Evolutionary conservation across 2,888 invertebrate genomes (phyloP).

Genomic region (Noctua comes): DNA sequence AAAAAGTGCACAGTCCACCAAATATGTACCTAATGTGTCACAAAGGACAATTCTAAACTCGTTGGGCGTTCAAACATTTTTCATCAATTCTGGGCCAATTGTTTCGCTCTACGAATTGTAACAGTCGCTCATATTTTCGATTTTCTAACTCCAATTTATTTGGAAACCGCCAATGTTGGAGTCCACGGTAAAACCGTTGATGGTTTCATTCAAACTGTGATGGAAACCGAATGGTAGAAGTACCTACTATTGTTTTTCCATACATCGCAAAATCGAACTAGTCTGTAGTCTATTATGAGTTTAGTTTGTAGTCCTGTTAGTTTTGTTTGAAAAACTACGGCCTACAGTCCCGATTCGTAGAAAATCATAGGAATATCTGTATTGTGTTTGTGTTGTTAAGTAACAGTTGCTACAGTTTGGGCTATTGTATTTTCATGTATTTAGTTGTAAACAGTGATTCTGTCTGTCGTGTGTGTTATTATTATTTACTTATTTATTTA

Average conservation of each 20-base stretch:
- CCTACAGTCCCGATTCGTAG: neutral
- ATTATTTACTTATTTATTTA: too few species aligned
- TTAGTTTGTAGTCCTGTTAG: neutral
- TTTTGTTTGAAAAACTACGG: constrained; percentile 1
- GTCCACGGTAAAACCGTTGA: constrained; percentile 8
- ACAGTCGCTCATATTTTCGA: constrained; percentile 36
- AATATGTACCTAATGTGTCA: constrained; percentile 5
- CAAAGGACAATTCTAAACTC: constrained; percentile 29
- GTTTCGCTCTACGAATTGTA: constrained; percentile 25
- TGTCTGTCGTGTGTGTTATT: neutral
- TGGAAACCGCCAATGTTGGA: constrained; percentile 25
- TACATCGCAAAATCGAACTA: neutral
- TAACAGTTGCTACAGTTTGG: neutral
- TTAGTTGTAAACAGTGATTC: neutral
- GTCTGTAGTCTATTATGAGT: neutral
- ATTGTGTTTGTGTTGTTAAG: neutral
- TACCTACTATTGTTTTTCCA: neutral
- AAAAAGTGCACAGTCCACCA: constrained; percentile 7
- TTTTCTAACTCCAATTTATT: constrained; percentile 43
- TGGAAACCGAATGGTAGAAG: constrained; percentile 3
- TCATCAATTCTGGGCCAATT: constrained; percentile 32
- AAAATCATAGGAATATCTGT: neutral
- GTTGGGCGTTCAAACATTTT: constrained; percentile 16
- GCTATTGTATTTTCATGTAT: neutral
- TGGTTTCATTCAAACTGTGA: constrained; percentile 22